These are phyloP conservation scores for Allygus modestus DNA, from an alignment of 2,888 invertebrate genomes.

Conservation along the genomic window DNA sequence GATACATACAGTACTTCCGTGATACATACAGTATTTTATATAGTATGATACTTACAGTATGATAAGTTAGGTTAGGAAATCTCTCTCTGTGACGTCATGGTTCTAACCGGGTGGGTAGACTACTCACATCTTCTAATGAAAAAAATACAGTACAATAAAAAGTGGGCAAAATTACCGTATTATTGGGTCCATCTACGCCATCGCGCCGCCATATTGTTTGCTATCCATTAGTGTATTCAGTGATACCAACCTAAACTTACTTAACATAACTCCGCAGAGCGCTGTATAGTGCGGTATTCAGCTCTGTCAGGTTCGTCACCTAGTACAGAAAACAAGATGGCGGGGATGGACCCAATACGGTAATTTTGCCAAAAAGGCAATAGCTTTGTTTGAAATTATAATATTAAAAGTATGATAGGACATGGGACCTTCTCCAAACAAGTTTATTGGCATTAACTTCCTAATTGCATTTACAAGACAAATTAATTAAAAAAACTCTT, in stretches of 20 bases:
- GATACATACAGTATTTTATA: too few species aligned
- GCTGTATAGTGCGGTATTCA: too few species aligned
- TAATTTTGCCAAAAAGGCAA: conserved; percentile 23
- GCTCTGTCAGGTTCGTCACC: conserved; percentile 27
- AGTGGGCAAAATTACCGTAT: conserved; percentile 23
- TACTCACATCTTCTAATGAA: conserved; percentile 27
- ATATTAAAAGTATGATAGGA: conserved; percentile 26
- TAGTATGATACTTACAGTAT: too few species aligned
- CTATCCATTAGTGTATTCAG: conserved; percentile 2
- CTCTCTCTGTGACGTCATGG: too few species aligned
- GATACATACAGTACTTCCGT: too few species aligned
- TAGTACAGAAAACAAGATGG: conserved; percentile 22
- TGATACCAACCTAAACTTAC: conserved; percentile 23
- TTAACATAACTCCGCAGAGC: neutral
- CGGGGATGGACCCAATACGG: conserved; percentile 7
- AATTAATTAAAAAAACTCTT: conserved; percentile 9
- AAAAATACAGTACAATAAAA: conserved; percentile 23
- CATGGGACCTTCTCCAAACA: conserved; percentile 22
- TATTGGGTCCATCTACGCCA: conserved; percentile 10
- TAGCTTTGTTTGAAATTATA: conserved; percentile 20
- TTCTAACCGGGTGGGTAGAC: too few species aligned
- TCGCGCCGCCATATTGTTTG: conserved; percentile 23
- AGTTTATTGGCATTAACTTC: conserved; percentile 22
- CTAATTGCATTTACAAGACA: conserved; percentile 10
- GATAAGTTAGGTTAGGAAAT: too few species aligned